phyloP scores from a whole-genome alignment of 2,797 vertebrate genomes.

The Lepus townsendii region DNA sequence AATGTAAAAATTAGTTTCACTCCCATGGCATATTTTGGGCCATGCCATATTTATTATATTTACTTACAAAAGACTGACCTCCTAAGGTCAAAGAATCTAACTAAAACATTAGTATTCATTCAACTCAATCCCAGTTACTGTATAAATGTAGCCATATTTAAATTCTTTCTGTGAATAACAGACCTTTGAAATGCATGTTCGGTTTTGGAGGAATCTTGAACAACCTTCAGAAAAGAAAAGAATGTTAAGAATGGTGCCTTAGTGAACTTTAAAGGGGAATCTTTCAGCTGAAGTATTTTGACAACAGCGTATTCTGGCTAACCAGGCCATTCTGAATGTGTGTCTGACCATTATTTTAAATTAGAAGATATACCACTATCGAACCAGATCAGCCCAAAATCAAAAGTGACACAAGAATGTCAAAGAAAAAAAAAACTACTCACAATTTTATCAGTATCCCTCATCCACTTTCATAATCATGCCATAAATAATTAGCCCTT shows the following conservation, averaged over 20 bases:
- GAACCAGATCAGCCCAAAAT: slow-evolving; percentile 21
- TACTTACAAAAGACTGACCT: neutral
- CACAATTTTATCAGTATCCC: slow-evolving; percentile 50
- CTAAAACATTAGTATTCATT: neutral
- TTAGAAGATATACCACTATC: slow-evolving; percentile 34
- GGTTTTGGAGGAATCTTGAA: slow-evolving; percentile 10
- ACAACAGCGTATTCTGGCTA: slow-evolving; percentile 3
- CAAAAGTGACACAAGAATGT: slow-evolving; percentile 62
- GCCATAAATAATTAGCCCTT: slow-evolving; percentile 22
- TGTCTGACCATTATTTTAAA: slow-evolving; percentile 63
- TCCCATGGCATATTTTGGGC: neutral
- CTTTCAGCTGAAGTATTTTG: slow-evolving; percentile 4
- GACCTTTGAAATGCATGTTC: neutral
- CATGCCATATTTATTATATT: neutral
- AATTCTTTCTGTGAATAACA: slow-evolving; percentile 8
- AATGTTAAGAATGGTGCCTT: neutral
- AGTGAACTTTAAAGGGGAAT: neutral
- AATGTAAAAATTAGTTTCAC: neutral
- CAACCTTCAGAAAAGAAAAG: slow-evolving; percentile 24
- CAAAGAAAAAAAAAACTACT: slow-evolving; percentile 25
- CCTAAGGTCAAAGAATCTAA: neutral
- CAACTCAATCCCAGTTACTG: neutral
- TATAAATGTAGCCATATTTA: neutral
- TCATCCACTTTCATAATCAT: slow-evolving; percentile 1
- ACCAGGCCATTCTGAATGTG: neutral